phyloP scores from a whole-genome alignment of 2,797 vertebrate genomes.

The Ctenopoma multispine region DNA sequence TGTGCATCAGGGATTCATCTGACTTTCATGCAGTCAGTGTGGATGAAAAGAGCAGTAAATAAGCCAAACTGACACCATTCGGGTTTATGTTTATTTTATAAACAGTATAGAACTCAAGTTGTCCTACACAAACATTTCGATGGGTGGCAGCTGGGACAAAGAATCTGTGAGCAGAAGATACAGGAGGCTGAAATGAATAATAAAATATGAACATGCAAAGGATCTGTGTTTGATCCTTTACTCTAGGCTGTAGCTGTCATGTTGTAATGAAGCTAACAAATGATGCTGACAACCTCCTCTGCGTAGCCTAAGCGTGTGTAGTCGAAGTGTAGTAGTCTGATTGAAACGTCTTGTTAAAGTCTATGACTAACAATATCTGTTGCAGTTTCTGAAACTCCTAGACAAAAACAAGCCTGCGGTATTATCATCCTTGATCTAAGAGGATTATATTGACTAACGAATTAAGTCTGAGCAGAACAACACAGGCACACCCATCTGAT shows the following conservation, averaged over 20 bases:
- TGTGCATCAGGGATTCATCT: constrained; percentile 47
- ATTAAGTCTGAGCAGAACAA: constrained; percentile 25
- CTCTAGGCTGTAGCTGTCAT: constrained; percentile 64
- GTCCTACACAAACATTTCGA: constrained; percentile 52
- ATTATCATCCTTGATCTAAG: constrained; percentile 33
- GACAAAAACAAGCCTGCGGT: constrained; percentile 29
- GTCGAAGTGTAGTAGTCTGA: constrained; percentile 28
- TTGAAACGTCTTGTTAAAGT: constrained; percentile 31
- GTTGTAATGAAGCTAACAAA: constrained; percentile 70
- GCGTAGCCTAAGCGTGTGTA: constrained; percentile 33
- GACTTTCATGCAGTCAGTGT: constrained; percentile 40
- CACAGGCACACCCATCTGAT: constrained; percentile 22
- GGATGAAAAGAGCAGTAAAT: constrained; percentile 27
- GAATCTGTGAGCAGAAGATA: constrained; percentile 30
- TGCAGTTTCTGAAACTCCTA: constrained; percentile 16
- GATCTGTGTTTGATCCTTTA: constrained; percentile 64
- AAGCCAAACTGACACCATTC: constrained; percentile 30
- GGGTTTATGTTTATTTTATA: constrained; percentile 17
- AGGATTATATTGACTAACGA: constrained; percentile 46
- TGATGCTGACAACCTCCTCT: constrained; percentile 49
- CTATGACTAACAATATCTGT: constrained; percentile 22
- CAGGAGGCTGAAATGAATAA: constrained; percentile 62
- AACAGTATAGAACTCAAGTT: constrained; percentile 39
- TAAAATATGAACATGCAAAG: constrained; percentile 59
- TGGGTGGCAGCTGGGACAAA: constrained; percentile 47